phyloP scores from a whole-genome alignment of 2,113 vertebrate species.

The Cynopterus brachyotis region DNA sequence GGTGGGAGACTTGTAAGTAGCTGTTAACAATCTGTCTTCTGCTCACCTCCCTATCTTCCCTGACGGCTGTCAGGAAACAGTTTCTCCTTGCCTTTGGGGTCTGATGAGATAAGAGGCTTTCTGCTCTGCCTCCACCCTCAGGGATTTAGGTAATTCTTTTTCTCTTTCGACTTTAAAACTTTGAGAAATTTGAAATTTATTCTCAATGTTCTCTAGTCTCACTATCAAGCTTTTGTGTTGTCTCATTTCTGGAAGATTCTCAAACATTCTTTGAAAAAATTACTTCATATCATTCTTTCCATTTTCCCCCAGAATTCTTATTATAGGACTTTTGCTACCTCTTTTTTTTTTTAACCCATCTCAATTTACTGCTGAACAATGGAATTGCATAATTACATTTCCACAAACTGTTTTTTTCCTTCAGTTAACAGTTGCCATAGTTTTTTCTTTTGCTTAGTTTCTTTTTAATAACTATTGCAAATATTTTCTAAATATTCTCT shows the following conservation, averaged over 20 bases:
- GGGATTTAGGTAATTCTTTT: neutral
- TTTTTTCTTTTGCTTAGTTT: slow-evolving; percentile 32
- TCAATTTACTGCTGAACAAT: neutral
- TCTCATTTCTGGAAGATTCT: neutral
- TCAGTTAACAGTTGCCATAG: neutral
- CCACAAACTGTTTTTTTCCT: neutral
- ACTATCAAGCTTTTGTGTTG: neutral
- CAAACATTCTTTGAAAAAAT: neutral
- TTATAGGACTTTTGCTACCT: neutral
- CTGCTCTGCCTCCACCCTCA: neutral
- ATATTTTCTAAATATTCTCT: neutral
- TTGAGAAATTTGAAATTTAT: neutral
- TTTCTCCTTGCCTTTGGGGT: neutral
- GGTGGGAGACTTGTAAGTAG: neutral
- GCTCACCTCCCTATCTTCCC: neutral
- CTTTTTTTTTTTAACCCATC: neutral
- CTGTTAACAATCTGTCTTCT: neutral
- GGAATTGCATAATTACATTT: neutral
- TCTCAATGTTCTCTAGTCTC: neutral
- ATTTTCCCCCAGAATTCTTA: neutral
- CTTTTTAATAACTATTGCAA: neutral
- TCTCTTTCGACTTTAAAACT: neutral
- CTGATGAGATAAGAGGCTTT: neutral
- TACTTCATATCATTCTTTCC: neutral
- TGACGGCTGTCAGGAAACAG: neutral